Conservation (phyloP, 2,888 invertebrate genomes). For the Phyllotreta striolata region DNA sequence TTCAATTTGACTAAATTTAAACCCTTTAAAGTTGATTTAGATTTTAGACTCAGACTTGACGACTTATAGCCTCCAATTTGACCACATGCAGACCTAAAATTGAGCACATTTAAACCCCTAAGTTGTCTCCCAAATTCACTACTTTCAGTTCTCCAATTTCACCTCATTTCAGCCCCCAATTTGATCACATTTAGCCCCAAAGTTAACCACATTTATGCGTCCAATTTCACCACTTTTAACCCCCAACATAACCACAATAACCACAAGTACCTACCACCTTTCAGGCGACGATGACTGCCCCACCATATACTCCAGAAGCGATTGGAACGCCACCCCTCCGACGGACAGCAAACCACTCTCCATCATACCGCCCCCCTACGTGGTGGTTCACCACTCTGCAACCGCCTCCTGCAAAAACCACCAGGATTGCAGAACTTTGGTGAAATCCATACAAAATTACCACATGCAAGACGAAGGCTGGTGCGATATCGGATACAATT, state of each 20-base stretch:
- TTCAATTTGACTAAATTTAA: too few species aligned
- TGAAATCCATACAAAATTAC: constrained; percentile 58
- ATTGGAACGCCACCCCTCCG: constrained; percentile 60
- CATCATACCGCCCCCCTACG: constrained; percentile 55
- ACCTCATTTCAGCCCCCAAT: too few species aligned
- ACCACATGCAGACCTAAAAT: too few species aligned
- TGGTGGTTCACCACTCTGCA: constrained; percentile 62
- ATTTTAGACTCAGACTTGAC: too few species aligned
- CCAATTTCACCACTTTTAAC: too few species aligned
- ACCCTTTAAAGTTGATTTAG: too few species aligned
- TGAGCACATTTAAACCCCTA: too few species aligned
- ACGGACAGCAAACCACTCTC: constrained; percentile 38
- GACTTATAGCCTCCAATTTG: too few species aligned
- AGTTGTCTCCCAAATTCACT: neutral
- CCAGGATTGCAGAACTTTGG: constrained; percentile 55
- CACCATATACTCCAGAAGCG: constrained; percentile 54
- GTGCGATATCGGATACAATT: constrained; percentile 58
- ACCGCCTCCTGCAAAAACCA: constrained; percentile 55
- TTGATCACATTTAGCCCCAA: too few species aligned
- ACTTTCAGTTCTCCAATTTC: too few species aligned
- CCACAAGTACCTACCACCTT: constrained; percentile 2
- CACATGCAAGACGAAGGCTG: constrained; percentile 52
- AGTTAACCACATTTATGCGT: too few species aligned
- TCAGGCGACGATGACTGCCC: constrained; percentile 40
- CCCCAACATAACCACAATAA: too few species aligned